Percentiles rank a stretch among this genome's conserved stretches.
phyloP scores from a whole-genome alignment of 1,140 invertebrate species.

The Leptinotarsa undecemlineata region DNA sequence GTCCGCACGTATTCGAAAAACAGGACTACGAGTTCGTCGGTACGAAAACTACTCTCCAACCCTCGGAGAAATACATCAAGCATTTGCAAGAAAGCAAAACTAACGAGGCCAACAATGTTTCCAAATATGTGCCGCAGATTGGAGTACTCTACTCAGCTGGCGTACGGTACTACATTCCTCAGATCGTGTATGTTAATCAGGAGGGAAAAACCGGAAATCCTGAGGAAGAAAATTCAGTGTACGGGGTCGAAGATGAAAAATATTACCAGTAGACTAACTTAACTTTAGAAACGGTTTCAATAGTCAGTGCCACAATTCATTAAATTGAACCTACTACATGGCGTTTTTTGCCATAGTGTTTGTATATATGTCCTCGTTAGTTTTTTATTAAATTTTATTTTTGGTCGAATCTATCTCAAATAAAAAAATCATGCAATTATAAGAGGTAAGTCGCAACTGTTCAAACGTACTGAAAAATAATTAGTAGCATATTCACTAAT shows the following conservation, averaged over 20 bases:
- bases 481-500: too few relatives aligned
- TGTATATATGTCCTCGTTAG: too few relatives aligned
- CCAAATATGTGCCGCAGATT: conserved; percentile 51
- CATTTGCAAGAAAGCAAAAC: conserved; percentile 3
- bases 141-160: conserved; percentile 52
- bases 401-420: too few relatives aligned
- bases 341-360: too few relatives aligned
- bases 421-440: too few relatives aligned
- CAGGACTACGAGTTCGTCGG: conserved; percentile 48
- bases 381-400: too few relatives aligned
- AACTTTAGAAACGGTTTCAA: not conserved
- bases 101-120: conserved; percentile 17
- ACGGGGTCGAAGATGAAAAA: conserved; percentile 48
- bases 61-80: conserved; percentile 32
- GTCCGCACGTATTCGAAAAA: conserved; percentile 51
- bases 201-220: conserved; percentile 30
- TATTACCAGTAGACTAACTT: conserved; percentile 36
- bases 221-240: conserved; percentile 49
- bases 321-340: too few relatives aligned
- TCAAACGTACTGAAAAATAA: too few relatives aligned
- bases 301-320: conserved; percentile 29
- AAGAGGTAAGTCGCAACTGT: too few relatives aligned
- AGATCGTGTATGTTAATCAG: conserved; percentile 45
- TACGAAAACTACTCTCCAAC: conserved; percentile 35
- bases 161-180: conserved; percentile 53